Percentiles rank a stretch among this genome's conserved stretches.
phyloP scores from a whole-genome alignment of 2,888 invertebrate genomes.

The Elegia similella region DNA sequence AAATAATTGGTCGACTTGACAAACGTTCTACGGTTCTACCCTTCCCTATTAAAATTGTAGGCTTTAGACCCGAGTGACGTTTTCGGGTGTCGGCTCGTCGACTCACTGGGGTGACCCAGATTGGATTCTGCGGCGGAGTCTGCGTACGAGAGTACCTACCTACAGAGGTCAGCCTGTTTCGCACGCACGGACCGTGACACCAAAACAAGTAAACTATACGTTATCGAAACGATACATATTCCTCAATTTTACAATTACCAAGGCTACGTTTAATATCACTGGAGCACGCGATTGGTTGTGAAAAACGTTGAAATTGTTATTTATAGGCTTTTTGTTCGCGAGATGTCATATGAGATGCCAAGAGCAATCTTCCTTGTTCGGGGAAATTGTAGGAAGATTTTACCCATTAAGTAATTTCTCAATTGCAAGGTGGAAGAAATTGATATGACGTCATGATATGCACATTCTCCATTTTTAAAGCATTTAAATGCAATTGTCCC shows the following conservation, averaged over 20 bases:
- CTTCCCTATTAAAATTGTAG: not conserved
- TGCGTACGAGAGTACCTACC: slow-evolving; percentile 43
- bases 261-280: slow-evolving; percentile 30
- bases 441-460: too few species aligned
- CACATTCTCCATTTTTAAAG: too few species aligned
- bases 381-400: not conserved
- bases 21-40: too few species aligned
- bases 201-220: slow-evolving; percentile 38
- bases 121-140: slow-evolving; percentile 56
- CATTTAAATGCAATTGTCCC: too few species aligned
- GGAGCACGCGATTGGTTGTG: slow-evolving; percentile 30
- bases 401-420: not conserved
- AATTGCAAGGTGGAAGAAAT: too few species aligned
- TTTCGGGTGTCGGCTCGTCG: slow-evolving; percentile 46
- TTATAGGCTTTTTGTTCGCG: not conserved
- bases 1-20: too few species aligned
- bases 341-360: not conserved
- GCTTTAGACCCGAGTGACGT: slow-evolving; percentile 32
- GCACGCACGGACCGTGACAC: slow-evolving; percentile 45
- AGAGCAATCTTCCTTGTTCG: not conserved
- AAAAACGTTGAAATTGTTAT: not conserved
- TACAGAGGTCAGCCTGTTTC: slow-evolving; percentile 50
- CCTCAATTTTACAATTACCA: slow-evolving; percentile 28
- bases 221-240: slow-evolving; percentile 36
- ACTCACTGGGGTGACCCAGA: slow-evolving; percentile 56